Percentiles rank a stretch among this genome's conserved stretches.
Conservation (phyloP, 2,113 vertebrate genomes). For the Monopterus albus region DNA sequence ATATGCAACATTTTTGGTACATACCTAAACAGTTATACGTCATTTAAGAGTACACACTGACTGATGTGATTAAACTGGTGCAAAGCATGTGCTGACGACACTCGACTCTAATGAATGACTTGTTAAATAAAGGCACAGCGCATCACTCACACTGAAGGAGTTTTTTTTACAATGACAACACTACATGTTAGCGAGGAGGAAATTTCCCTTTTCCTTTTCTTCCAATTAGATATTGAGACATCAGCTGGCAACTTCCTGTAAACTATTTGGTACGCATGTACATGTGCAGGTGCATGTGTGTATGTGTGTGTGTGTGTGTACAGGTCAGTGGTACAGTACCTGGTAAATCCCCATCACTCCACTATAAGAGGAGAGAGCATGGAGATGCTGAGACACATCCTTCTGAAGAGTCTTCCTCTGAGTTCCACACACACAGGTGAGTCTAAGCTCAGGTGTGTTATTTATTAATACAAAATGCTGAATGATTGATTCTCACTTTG, state of each 20-base stretch:
- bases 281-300: neutral
- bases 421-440: slow-evolving; percentile 59
- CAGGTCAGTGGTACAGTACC: slow-evolving; percentile 25
- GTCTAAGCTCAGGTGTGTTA: slow-evolving; percentile 21
- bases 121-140: neutral
- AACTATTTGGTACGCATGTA: neutral
- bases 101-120: slow-evolving; percentile 37
- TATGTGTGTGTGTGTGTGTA: neutral
- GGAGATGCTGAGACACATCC: slow-evolving; percentile 55
- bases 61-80: too few relatives aligned
- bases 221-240: slow-evolving; percentile 15
- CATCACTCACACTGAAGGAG: too few relatives aligned
- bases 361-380: slow-evolving; percentile 76
- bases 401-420: slow-evolving; percentile 45
- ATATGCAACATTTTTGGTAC: neutral
- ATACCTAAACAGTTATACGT: neutral
- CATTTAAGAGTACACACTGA: neutral
- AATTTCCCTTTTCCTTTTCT: slow-evolving; percentile 16
- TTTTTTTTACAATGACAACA: too few relatives aligned
- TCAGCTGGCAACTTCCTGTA: slow-evolving; percentile 44
- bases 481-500: too few relatives aligned
- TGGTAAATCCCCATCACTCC: slow-evolving; percentile 49
- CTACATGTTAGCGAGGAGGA: slow-evolving; percentile 10
- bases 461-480: too few relatives aligned
- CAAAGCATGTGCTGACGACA: too few relatives aligned